Evolutionary conservation across 2,888 invertebrate species (phyloP).

Genomic region (Torymus auratus): DNA sequence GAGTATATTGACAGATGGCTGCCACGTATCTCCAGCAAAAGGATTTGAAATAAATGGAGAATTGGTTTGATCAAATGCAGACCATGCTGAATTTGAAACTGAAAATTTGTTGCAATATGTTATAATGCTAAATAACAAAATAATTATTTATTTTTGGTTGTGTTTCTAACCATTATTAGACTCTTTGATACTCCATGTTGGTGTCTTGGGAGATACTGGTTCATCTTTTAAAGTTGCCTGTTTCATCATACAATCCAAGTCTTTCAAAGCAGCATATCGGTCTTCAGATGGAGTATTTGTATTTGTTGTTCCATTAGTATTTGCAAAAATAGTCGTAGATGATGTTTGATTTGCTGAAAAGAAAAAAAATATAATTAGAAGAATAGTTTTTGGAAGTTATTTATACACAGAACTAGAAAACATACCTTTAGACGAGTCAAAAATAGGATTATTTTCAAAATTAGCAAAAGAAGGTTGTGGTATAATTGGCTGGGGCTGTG

Average conservation of each 20-base stretch:
- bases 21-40: constrained; percentile 72
- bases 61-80: constrained; percentile 67
- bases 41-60: constrained; percentile 73
- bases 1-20: constrained; percentile 70
- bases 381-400: too few species aligned
- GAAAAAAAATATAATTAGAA: neutral
- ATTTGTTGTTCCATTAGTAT: constrained; percentile 66
- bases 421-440: constrained; percentile 76
- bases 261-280: constrained; percentile 96
- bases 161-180: constrained; percentile 62
- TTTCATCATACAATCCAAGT: constrained; percentile 86
- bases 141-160: too few species aligned
- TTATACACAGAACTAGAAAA: constrained; percentile 1
- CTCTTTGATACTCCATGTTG: constrained; percentile 69
- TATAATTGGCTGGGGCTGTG: constrained; percentile 67
- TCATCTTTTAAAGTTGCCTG: constrained; percentile 73
- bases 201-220: constrained; percentile 61
- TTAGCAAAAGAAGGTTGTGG: constrained; percentile 82
- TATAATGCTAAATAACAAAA: too few species aligned
- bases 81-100: constrained; percentile 71
- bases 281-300: constrained; percentile 81
- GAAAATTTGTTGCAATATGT: constrained; percentile 45
- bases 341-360: constrained; percentile 33
- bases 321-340: constrained; percentile 57
- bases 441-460: constrained; percentile 85